Evolutionary conservation across 2,888 invertebrate genomes (phyloP).

Genomic region (Caenorhabditis auriculariae): DNA sequence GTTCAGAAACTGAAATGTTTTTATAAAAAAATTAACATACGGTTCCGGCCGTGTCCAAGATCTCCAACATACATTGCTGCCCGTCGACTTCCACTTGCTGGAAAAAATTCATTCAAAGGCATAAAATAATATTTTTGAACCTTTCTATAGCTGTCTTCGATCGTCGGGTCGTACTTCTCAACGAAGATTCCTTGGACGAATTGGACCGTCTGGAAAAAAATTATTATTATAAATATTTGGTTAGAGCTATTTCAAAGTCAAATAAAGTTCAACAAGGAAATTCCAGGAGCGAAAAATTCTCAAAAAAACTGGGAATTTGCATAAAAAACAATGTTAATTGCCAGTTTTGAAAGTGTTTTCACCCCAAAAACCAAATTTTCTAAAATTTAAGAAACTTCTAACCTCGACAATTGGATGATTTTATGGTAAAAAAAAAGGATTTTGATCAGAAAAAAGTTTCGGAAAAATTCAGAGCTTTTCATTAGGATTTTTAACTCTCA

Average conservation of each 20-base stretch:
- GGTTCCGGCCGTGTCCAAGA: slow-evolving; percentile 98
- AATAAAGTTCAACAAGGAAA: neutral
- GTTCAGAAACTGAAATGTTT: too few relatives aligned
- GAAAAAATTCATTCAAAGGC: slow-evolving; percentile 20
- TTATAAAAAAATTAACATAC: slow-evolving; percentile 66
- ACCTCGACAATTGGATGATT: too few relatives aligned
- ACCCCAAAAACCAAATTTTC: too few relatives aligned
- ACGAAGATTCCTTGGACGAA: slow-evolving; percentile 99
- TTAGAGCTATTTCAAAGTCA: neutral
- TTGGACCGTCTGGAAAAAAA: slow-evolving; percentile 77
- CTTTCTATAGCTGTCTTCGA: slow-evolving; percentile 99
- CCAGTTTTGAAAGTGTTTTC: too few relatives aligned
- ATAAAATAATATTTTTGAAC: slow-evolving; percentile 46
- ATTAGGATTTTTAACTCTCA: too few relatives aligned
- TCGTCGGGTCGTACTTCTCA: slow-evolving; percentile 98
- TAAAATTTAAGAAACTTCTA: too few relatives aligned
- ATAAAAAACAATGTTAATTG: too few relatives aligned
- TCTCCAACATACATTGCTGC: slow-evolving; percentile 99
- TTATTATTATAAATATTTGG: neutral
- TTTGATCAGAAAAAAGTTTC: too few relatives aligned
- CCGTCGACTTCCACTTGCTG: slow-evolving; percentile 98
- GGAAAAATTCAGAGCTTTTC: too few relatives aligned
- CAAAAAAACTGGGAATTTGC: too few relatives aligned
- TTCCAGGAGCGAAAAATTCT: neutral
- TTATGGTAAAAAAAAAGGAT: too few relatives aligned